A percentile compares a stretch with the other conserved stretches of the same genome.
Evolutionary conservation across 37 sponge, comb jelly and placozoan genomes (phyloP).

Genomic region (Dysidea cf. avara): DNA sequence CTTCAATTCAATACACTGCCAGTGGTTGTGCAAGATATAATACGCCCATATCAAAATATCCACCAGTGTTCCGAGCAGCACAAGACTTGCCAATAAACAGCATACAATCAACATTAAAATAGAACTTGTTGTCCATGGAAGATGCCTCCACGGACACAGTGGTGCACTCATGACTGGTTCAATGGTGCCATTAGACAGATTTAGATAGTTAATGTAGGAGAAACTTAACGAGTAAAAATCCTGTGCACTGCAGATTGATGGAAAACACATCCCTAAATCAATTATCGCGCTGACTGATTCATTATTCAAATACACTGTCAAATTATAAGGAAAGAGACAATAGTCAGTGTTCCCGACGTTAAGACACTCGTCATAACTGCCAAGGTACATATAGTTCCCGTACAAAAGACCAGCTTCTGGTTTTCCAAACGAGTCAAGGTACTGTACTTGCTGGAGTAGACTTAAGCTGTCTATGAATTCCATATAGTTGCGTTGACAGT

Average conservation of each 20-base stretch:
- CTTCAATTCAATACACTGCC: too few relatives aligned
- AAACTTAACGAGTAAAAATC: too few relatives aligned
- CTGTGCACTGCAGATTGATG: background rate
- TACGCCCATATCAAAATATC: background rate
- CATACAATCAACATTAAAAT: constrained; percentile 54
- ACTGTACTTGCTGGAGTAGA: too few relatives aligned
- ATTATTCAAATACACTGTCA: background rate
- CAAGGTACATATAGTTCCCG: constrained; percentile 38
- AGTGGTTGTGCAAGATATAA: background rate
- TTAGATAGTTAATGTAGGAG: too few relatives aligned
- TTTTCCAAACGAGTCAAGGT: constrained; percentile 40
- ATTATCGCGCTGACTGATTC: background rate
- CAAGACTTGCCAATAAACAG: constrained; percentile 22
- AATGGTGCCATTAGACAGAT: too few relatives aligned
- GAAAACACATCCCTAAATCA: background rate
- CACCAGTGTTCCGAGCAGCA: constrained; percentile 13
- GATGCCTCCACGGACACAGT: too few relatives aligned
- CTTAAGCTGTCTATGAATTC: too few relatives aligned
- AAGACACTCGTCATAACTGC: constrained; percentile 70
- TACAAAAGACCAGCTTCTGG: constrained; percentile 43
- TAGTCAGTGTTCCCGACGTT: constrained; percentile 29
- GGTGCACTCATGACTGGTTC: too few relatives aligned
- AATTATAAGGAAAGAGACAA: constrained; percentile 1
- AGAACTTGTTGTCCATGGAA: constrained; percentile 23
- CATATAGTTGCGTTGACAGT: too few relatives aligned